A percentile compares a stretch with the other conserved stretches of the same genome.
These are phyloP conservation scores for Brachyistius frenatus DNA, from an alignment of 2,113 vertebrate genomes.

Conservation along the genomic window DNA sequence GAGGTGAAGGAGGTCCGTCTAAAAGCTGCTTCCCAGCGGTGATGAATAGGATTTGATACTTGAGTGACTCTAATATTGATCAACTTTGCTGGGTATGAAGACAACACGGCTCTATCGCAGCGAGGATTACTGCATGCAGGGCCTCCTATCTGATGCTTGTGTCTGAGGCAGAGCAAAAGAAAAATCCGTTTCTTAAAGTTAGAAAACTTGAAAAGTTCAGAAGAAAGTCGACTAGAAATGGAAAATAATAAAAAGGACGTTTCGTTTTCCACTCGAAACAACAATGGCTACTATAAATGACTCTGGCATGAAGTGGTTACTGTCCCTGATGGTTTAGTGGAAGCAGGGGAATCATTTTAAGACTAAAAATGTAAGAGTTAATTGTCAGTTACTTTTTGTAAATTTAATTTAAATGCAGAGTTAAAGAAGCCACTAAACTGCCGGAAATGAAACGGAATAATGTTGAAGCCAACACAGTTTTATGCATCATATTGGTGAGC, in stretches of 20 bases:
- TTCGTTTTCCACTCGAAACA: too few species aligned
- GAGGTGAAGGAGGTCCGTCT: constrained; percentile 70
- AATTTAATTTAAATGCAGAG: too few species aligned
- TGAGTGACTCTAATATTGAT: constrained; percentile 75
- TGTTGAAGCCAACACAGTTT: too few species aligned
- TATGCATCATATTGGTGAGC: too few species aligned
- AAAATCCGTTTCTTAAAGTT: neutral
- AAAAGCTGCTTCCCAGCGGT: constrained; percentile 65
- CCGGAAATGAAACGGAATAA: too few species aligned
- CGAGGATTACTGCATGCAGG: neutral
- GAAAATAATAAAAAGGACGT: neutral
- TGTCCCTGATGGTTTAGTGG: too few species aligned
- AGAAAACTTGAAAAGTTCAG: neutral
- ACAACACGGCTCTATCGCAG: constrained; percentile 40
- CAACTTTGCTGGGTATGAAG: constrained; percentile 43
- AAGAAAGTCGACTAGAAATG: neutral
- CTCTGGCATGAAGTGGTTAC: too few species aligned
- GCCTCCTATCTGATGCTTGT: neutral
- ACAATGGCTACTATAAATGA: too few species aligned
- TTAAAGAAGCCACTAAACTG: too few species aligned
- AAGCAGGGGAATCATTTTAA: too few species aligned
- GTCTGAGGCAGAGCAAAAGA: neutral
- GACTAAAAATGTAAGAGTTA: too few species aligned
- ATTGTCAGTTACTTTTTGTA: too few species aligned
- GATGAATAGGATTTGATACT: constrained; percentile 76